Percentiles rank a stretch among this genome's conserved stretches.
Evolutionary conservation across 2,113 vertebrate species (phyloP).

Genomic region (Python bivittatus): DNA sequence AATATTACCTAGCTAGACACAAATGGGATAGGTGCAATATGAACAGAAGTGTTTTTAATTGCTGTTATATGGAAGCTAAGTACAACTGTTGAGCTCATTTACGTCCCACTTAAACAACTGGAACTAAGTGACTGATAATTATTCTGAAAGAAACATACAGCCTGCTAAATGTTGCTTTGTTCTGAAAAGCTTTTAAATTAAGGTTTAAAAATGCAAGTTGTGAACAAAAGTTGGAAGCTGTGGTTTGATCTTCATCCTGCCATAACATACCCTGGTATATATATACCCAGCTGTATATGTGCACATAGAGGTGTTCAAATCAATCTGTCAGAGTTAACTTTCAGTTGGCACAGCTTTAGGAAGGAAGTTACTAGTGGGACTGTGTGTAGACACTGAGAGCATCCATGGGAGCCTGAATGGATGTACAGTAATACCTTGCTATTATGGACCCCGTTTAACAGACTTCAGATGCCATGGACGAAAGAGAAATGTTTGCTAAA

Average conservation of each 20-base stretch:
- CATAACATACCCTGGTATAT: no score
- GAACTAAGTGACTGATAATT: slow-evolving; percentile 17
- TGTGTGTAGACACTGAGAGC: not conserved
- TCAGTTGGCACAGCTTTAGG: not conserved
- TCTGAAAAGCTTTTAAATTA: no score
- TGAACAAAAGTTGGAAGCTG: not conserved
- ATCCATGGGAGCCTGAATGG: no score
- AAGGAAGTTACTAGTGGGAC: not conserved
- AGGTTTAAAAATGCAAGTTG: not conserved
- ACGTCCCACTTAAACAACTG: slow-evolving; percentile 9
- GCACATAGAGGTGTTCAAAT: not conserved
- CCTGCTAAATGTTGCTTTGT: not conserved
- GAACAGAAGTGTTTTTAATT: not conserved
- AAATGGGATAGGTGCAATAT: not conserved
- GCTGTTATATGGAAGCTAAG: not conserved
- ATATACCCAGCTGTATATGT: not conserved
- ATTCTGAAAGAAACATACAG: slow-evolving; percentile 4
- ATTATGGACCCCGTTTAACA: no score
- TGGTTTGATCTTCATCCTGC: not conserved
- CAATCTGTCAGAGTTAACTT: not conserved
- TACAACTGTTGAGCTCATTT: not conserved
- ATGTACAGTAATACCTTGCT: no score
- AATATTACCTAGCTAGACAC: no score
- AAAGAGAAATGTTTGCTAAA: no score
- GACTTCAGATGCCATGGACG: no score